Base-by-base conservation (phyloP, 2,888 invertebrate species). In the Caenorhabditis panamensis region DNA sequence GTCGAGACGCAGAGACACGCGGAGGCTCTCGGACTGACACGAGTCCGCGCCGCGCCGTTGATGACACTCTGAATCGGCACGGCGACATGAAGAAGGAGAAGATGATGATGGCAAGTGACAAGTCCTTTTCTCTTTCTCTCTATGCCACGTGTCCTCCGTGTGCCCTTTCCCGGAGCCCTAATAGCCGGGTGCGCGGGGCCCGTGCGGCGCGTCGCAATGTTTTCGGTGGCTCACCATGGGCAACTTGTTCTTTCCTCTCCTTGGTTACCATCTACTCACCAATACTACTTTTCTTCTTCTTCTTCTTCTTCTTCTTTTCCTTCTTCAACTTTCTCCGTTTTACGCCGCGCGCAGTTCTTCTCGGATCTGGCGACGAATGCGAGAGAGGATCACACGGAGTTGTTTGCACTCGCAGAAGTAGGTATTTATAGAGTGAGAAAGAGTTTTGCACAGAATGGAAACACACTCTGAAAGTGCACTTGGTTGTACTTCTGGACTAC, bases 91-190 rank as follows among this genome's bases (percentile, higher is more conserved):
- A 67, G 18, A 47, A 59, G 59, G 31, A 68, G 59, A 68, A 59
- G 68, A 71, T 54, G 71, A 63, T 71, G 71, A 71, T 71, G 71
- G 71, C 56, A 71, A 71, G 71, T 71, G 71, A 71, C 71, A 71
- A 54, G 51, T 37, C 64, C 36, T 26, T 66, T 41, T 49, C 54
- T 54, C 18, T 24, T 8, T 22, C 54, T 26, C 22, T 16, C 54
- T 1, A n/a, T 28, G 54, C 59, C 56, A 41, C 26, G 54, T 64
- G 18, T 64, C 31, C 36, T 63, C 18, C 47, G 26, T 44, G 41
- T 20, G 44, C 47, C 44, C 26, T 49, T 31, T 63, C 31, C n/a
- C 16, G 6, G 5, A 1, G n/a, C n/a, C n/a, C 49, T 64, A 64
- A 64, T 64, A 37, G 64, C 51, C 37, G 53, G 64, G 51, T 63